Base-by-base conservation (phyloP, 2,797 vertebrate genomes). In the Lacerta bilineata region DNA sequence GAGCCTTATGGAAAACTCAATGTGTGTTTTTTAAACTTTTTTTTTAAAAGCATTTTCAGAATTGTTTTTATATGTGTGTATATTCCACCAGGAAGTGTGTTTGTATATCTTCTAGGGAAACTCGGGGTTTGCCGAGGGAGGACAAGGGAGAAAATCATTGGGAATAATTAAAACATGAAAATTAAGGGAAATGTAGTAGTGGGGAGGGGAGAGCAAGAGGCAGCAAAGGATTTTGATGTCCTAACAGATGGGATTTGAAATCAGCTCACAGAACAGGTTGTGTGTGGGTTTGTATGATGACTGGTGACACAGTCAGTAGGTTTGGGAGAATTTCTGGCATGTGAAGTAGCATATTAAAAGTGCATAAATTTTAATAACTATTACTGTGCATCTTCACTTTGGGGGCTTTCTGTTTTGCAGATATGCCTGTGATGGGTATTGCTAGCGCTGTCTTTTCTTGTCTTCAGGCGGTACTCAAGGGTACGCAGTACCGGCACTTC, bases 201-300 rank as follows among this genome's bases (percentile, higher is more conserved):
- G 50, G 50, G 50, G n/a, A 17, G 43, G 27, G 66, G 13, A 68
- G 79, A 85, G 66, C 55, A 75, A 68, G 7, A 33, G 25, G 6
- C 36, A 69, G n/a, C 39, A 80, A 81, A 75, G 71, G 23, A 75
- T 64, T 80, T 20, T 85, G 39, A 23, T 50, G 59, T 80, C n/a
- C 29, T n/a, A 89, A 81, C 59, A 81, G 80, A 76, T 75, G 39
- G 43, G 78, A 23, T 74, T 74, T 75, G n/a, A 80, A 85, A 85
- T 69, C 25, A 81, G n/a, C 43, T 66, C 71, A 75, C 69, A 55
- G 59, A 89, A 81, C 88, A 85, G 71, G 83, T 89, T 85, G 79
- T 89, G 59, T 75, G 55, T 85, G 78, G 83, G 78, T 81, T 85
- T 89, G 10, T 33, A 72, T 89, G 77, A 74, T 64, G 15, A 85